Conservation (phyloP, 92 coral and sea anemone genomes). For the Palythoa caribaeorum region DNA sequence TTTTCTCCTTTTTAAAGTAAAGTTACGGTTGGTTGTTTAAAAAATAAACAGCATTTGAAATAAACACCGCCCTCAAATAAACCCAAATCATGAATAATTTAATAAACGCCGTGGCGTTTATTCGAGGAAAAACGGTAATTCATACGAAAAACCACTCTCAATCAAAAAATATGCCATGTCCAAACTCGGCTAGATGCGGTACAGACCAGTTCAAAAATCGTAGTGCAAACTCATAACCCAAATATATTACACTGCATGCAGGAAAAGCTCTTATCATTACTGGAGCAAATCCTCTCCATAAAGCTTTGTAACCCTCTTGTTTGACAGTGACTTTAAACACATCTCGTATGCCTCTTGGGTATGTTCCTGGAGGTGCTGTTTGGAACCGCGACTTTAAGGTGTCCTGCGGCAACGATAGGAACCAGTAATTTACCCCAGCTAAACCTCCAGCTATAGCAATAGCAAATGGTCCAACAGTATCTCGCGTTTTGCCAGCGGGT, state of each 20-base stretch:
- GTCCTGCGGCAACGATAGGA: constrained; percentile 78
- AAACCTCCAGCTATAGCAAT: constrained; percentile 83
- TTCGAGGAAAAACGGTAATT: no score
- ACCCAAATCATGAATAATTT: no score
- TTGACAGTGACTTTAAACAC: constrained; percentile 61
- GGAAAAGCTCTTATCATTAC: constrained; percentile 84
- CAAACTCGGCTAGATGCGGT: constrained; percentile 49
- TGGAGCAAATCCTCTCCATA: constrained; percentile 89
- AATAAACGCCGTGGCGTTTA: no score
- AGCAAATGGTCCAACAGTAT: constrained; percentile 72
- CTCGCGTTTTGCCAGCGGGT: constrained; percentile 76
- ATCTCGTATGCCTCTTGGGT: constrained; percentile 84
- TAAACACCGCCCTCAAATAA: no score
- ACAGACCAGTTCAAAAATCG: constrained; percentile 78
- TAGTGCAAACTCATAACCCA: constrained; percentile 89
- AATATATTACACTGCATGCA: constrained; percentile 79
- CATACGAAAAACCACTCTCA: not conserved
- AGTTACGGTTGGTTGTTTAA: no score
- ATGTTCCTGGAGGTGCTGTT: constrained; percentile 85
- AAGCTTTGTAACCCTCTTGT: constrained; percentile 72
- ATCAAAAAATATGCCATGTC: constrained; percentile 26
- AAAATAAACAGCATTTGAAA: no score
- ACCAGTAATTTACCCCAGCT: constrained; percentile 87
- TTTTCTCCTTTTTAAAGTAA: no score
- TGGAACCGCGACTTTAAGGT: constrained; percentile 80